Conservation (phyloP, 2,113 vertebrate species). For the Todiramphus chloris region DNA sequence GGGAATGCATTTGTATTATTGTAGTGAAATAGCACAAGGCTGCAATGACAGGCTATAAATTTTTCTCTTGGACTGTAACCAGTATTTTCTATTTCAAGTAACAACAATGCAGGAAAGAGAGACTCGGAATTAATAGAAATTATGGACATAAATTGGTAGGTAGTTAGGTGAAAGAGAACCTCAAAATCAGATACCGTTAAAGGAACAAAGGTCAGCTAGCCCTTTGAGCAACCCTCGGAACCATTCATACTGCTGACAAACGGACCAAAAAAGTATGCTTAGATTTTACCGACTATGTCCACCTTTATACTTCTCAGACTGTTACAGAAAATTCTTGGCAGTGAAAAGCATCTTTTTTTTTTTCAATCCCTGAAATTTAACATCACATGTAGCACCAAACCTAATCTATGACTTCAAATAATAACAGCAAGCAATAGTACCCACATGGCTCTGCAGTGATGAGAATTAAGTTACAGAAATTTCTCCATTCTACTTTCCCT, state of each 20-base stretch:
- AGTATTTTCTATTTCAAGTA: constrained; percentile 65
- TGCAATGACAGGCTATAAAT: constrained; percentile 57
- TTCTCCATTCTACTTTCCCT: not conserved
- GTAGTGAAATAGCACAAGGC: constrained; percentile 53
- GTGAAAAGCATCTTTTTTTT: not conserved
- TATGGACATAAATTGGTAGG: not conserved
- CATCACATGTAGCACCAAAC: not conserved
- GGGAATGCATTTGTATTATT: constrained; percentile 46
- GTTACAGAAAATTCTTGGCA: not conserved
- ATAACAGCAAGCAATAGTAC: not conserved
- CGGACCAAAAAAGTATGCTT: not conserved
- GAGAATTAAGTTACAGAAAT: constrained; percentile 21
- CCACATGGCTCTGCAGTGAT: not conserved
- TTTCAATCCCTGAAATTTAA: not conserved
- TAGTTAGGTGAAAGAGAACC: constrained; percentile 13
- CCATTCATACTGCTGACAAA: not conserved
- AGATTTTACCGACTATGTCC: not conserved
- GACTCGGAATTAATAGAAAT: constrained; percentile 52
- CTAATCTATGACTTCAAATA: not conserved
- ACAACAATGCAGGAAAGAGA: constrained; percentile 24
- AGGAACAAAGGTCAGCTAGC: constrained; percentile 17
- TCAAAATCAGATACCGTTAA: not conserved
- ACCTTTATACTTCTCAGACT: not conserved
- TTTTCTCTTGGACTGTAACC: constrained; percentile 49
- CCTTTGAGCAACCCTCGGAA: not conserved